phyloP scores from a whole-genome alignment of 1,140 invertebrate genomes.

The Eurosta solidaginis region DNA sequence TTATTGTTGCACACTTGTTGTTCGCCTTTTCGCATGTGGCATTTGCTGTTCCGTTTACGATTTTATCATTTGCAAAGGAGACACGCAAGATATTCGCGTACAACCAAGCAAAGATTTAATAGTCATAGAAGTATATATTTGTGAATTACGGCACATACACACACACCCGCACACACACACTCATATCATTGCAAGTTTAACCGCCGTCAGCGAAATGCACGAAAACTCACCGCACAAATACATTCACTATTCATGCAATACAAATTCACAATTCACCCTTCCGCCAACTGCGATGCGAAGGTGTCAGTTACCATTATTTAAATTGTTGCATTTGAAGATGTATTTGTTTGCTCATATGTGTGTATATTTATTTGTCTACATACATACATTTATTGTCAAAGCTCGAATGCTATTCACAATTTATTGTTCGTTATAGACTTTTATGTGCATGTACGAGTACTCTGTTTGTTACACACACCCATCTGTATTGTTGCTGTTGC shows the following conservation, averaged over 20 bases:
- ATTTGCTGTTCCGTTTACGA: not conserved
- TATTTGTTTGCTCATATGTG: not conserved
- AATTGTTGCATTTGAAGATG: not conserved
- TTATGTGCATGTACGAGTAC: not conserved
- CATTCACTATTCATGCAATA: not conserved
- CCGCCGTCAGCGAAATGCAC: not conserved
- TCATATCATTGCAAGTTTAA: not conserved
- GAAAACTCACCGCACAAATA: not conserved
- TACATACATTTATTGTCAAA: not conserved
- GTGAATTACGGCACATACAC: not conserved
- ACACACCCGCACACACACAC: not conserved
- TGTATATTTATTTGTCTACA: not conserved
- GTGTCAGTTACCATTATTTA: not conserved
- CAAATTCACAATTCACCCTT: not conserved
- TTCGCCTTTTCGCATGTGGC: constrained; percentile 8
- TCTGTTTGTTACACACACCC: not conserved
- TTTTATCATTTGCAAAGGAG: not conserved
- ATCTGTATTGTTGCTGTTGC: not conserved
- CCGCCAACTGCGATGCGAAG: not conserved
- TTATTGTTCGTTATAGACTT: not conserved
- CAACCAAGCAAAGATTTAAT: not conserved
- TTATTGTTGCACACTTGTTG: not conserved
- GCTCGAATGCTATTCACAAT: not conserved
- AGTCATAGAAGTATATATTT: not conserved
- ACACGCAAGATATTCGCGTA: not conserved